These are phyloP conservation scores for Xestia sexstrigata DNA, from an alignment of 2,888 invertebrate genomes.

Conservation along the genomic window DNA sequence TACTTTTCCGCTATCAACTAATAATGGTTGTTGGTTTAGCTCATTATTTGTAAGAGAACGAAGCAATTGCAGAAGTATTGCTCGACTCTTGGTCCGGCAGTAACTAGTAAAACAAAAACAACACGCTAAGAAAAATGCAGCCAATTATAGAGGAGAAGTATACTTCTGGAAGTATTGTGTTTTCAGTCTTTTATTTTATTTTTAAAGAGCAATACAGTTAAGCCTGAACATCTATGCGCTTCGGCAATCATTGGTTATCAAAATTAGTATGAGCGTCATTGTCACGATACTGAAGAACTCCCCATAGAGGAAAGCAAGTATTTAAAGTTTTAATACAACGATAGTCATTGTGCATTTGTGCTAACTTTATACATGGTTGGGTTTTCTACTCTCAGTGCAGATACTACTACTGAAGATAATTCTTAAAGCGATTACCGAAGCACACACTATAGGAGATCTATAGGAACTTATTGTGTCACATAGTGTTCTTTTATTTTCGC, in stretches of 20 bases:
- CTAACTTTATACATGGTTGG: not conserved
- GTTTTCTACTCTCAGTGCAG: not conserved
- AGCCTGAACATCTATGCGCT: not conserved
- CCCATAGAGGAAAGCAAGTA: too few relatives aligned
- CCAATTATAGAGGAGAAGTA: constrained; percentile 50
- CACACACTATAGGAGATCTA: not conserved
- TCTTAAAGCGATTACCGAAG: not conserved
- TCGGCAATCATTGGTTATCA: not conserved
- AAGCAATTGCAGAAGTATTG: constrained; percentile 55
- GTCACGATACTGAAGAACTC: not conserved
- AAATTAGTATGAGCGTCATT: not conserved
- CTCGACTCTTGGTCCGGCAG: constrained; percentile 26
- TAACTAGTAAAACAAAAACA: constrained; percentile 41
- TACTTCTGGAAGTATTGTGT: constrained; percentile 29
- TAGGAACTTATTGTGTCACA: not conserved
- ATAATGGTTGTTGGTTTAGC: constrained; percentile 48
- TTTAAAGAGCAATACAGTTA: constrained; percentile 1
- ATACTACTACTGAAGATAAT: not conserved
- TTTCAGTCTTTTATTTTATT: constrained; percentile 10
- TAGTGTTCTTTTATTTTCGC: not conserved
- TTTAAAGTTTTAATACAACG: too few relatives aligned
- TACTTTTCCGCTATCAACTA: constrained; percentile 39
- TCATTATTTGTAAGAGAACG: constrained; percentile 61
- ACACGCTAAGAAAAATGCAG: constrained; percentile 50
- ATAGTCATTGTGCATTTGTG: not conserved